Evolutionary conservation across 2,113 vertebrate genomes (phyloP), one percentile per base, ranked within the genome.

Genomic region (Caracal caracal): DNA sequence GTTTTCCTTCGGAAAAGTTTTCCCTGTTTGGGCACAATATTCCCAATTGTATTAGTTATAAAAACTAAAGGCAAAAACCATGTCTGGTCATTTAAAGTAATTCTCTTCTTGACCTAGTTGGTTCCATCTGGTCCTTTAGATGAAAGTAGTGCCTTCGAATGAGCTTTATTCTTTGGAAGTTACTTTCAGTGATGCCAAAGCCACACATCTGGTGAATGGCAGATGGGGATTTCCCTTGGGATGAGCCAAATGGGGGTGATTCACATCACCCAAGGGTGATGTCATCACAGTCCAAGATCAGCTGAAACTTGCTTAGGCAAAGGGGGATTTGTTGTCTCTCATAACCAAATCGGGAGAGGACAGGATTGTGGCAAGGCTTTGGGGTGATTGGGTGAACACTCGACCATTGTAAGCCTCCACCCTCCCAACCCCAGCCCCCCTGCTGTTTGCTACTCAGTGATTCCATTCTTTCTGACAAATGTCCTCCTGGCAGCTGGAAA

Each of bases 251-350:
- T 86, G n/a, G 65, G 49, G 59, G 24, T 75, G 84, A 96, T 86
- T 95, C 53, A 43, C 22, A 92, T 65, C 49, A 68, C 33, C 66
- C 80, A 17, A 40, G 61, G 30, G 33, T 91, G 53, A 95, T 73
- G 40, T 93, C 61, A 93, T 93, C 66, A 93, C 65, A 37, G 78
- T n/a, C 76, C 61, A 88, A 37, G 89, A 68, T 78, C 81, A 81
- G 78, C 35, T 37, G 75, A 92, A 97, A 88, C 65, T 70, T 87
- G 68, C 43, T 92, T 61, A 90, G 63, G 94, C 68, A 40, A 56
- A 92, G 61, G 80, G 47, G 37, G 70, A 71, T 92, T 92, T 33
- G 6, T 88, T 91, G 75, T 66, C 30, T 96, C 20, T 92, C 61
- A 49, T n/a, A 95, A 68, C 26, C 2, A 53, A 93, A 92, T 17